Evolutionary conservation across 2,888 invertebrate species (phyloP), one percentile per base, ranked within the genome.

Genomic region (Noctuana brunneofusca): DNA sequence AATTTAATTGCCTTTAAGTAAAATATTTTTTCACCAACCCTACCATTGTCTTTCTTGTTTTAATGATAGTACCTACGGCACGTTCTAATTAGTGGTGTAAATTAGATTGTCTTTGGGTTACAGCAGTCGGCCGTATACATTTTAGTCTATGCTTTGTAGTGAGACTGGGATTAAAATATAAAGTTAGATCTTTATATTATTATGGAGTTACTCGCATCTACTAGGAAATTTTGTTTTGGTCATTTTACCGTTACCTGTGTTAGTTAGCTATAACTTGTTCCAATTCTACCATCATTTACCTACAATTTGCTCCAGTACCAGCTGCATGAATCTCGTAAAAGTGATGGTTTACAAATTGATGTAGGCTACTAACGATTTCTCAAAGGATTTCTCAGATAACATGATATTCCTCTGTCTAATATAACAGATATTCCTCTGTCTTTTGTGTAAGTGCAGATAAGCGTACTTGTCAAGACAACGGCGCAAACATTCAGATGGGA

Each of bases 1-100:
- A n/a, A n/a, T n/a, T n/a, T n/a, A n/a, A n/a, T n/a, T n/a, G n/a
- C n/a, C n/a, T n/a, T n/a, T n/a, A n/a, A n/a, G n/a, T n/a, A n/a
- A n/a, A n/a, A n/a, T n/a, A n/a, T n/a, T n/a, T n/a, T n/a, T n/a
- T n/a, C n/a, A n/a, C n/a, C 53, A 60, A 12, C 53, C 59, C 53
- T 50, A 35, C 2, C 64, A 67, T 78, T 67, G 75, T 81, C 76
- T 73, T 79, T 71, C 75, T 75, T 72, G 73, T 72, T 83, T 85
- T 86, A 86, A 84, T 80, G 83, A 80, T 35, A 65, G 64, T 66
- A 64, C 65, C 62, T 66, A 64, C 65, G 64, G 54, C 58, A 49
- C 64, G 52, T 57, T 18, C 68, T 66, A 65, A 70, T 71, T 71
- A 70, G 66, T 55, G 63, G 48, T 62, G 63, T 65, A 54, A 35